Evolutionary conservation across 1,140 invertebrate genomes (phyloP).

Genomic region (Tetramorium alpestre): DNA sequence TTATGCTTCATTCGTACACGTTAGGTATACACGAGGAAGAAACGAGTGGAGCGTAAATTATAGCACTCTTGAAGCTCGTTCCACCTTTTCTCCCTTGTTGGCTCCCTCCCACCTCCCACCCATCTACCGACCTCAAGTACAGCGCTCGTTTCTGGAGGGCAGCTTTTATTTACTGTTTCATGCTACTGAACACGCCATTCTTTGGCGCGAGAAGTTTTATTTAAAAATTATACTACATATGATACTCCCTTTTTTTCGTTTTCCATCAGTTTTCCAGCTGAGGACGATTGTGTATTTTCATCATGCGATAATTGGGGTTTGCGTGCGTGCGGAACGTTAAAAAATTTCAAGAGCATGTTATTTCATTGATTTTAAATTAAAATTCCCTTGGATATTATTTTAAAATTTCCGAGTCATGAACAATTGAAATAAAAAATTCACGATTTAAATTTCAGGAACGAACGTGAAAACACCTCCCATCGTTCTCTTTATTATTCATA

Average conservation of each 20-base stretch:
- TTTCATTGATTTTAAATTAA: not conserved
- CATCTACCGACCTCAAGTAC: not conserved
- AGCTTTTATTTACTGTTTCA: constrained; percentile 49
- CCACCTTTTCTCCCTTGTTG: constrained; percentile 7
- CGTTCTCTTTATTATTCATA: not conserved
- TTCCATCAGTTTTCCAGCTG: not conserved
- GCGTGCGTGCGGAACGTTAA: not conserved
- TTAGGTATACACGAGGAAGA: constrained; percentile 74
- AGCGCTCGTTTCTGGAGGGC: constrained; percentile 29
- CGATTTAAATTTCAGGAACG: not conserved
- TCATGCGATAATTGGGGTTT: not conserved
- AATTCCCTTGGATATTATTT: not conserved
- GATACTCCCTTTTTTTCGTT: not conserved
- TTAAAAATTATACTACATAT: constrained; percentile 6
- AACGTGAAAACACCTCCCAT: not conserved
- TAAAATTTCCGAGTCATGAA: not conserved
- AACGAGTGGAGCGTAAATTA: constrained; percentile 83
- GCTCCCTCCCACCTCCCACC: not conserved
- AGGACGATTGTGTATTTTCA: too few species aligned
- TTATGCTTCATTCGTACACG: constrained; percentile 79
- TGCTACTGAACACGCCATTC: constrained; percentile 22
- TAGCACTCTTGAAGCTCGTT: constrained; percentile 65
- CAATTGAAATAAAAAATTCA: not conserved
- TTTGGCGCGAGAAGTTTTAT: constrained; percentile 3
- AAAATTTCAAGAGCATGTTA: not conserved